Evolutionary conservation across 2,888 invertebrate genomes (phyloP).

Genomic region (Hyles lineata): DNA sequence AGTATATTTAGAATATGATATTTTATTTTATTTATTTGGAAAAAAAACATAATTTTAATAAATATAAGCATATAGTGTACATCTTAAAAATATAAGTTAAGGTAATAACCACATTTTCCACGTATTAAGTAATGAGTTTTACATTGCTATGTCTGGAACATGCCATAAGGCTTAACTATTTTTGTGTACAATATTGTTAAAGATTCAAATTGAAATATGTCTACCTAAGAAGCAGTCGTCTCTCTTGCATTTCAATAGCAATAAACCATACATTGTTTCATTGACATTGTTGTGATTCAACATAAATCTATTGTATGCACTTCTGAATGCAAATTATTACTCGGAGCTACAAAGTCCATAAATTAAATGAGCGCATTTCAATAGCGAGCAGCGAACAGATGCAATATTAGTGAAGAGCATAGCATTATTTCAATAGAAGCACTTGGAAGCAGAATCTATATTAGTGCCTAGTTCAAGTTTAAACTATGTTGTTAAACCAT

Average conservation of each 20-base stretch:
- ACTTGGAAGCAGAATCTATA: slow-evolving; percentile 41
- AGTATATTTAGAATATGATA: too few relatives aligned
- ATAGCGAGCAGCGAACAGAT: background rate
- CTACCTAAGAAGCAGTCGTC: too few relatives aligned
- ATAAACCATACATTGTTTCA: background rate
- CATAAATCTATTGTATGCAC: background rate
- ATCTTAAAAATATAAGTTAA: too few relatives aligned
- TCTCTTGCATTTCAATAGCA: background rate
- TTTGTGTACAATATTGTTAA: too few relatives aligned
- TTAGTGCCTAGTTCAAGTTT: slow-evolving; percentile 40
- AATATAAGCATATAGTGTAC: too few relatives aligned
- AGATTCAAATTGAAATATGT: too few relatives aligned
- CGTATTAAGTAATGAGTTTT: too few relatives aligned
- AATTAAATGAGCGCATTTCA: slow-evolving; percentile 6
- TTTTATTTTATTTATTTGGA: too few relatives aligned
- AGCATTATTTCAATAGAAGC: slow-evolving; percentile 35
- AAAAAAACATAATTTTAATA: too few relatives aligned
- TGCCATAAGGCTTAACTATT: too few relatives aligned
- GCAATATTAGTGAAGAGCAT: slow-evolving; percentile 4
- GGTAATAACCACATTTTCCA: too few relatives aligned
- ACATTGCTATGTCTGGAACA: too few relatives aligned
- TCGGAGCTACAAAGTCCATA: slow-evolving; percentile 12
- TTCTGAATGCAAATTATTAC: background rate
- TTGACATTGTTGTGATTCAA: background rate
- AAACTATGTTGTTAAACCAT: slow-evolving; percentile 42